These are phyloP conservation scores for Heterodera filipjevi DNA, from an alignment of 2,888 invertebrate genomes.

Conservation along the genomic window DNA sequence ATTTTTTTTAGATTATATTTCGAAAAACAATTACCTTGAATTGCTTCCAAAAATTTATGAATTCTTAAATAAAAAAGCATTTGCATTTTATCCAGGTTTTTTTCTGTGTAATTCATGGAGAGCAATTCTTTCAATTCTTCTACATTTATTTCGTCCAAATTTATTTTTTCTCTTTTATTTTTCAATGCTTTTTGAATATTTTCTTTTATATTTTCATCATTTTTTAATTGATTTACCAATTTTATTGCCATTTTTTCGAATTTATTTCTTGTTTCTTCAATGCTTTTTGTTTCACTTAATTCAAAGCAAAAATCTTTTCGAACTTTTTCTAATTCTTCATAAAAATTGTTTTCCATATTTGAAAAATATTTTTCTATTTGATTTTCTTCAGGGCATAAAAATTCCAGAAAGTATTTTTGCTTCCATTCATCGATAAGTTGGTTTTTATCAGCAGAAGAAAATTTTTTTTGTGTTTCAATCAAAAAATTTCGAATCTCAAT, in stretches of 20 bases:
- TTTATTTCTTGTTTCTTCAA: background rate
- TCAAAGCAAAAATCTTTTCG: background rate
- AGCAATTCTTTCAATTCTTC: background rate
- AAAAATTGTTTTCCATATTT: background rate
- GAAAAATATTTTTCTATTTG: too few relatives aligned
- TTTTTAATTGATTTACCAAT: background rate
- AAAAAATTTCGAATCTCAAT: too few relatives aligned
- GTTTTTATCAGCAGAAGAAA: too few relatives aligned
- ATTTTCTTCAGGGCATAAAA: too few relatives aligned
- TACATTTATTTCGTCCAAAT: background rate
- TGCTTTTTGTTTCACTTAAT: background rate
- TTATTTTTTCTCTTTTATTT: background rate
- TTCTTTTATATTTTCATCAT: background rate
- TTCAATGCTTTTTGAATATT: background rate
- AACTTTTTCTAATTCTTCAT: background rate
- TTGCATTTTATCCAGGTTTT: background rate
- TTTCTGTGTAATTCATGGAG: background rate
- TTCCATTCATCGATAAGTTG: too few relatives aligned
- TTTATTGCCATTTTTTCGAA: background rate
- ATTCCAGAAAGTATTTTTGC: too few relatives aligned
- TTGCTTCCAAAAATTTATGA: background rate
- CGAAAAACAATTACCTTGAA: background rate
- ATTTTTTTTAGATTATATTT: too few relatives aligned
- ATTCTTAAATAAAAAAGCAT: background rate
- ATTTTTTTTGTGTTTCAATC: too few relatives aligned